Evolutionary conservation across 37 sponge, comb jelly and placozoan species (phyloP), one percentile per base, ranked within the genome.

Genomic region (Oscarella lobularis): DNA sequence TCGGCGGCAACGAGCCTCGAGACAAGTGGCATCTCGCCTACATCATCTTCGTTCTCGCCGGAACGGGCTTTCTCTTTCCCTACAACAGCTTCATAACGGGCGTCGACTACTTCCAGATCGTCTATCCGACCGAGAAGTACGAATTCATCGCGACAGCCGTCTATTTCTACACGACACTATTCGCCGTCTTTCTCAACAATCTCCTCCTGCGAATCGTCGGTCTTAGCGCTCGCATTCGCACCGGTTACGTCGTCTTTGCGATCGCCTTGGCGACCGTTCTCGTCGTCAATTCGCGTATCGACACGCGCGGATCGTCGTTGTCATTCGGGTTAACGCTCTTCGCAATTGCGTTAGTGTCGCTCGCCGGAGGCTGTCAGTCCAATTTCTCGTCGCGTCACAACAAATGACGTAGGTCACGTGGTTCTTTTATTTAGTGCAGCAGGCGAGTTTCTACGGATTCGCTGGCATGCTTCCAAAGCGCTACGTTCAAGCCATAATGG

Each of bases 391-490:
- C 27, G 1, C 29, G 27, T 48, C 41, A 1, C 30, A 38, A n/a
- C 41, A 34, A 75, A 36, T 38, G 39, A 38, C n/a, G 39, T 75
- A 37, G 5, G 38, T 2, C 29, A 14, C 48, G 29, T 29, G 29
- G 39, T 70, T 76, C 31, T 36, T 35, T 65, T 80, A 67, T 38
- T 27, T 74, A 81, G 88, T 87, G 29, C 94, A 93, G 67, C 90
- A 93, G 84, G 84, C 90, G 4, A 89, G 87, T 65, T 89, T 83
- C 69, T 93, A 93, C 80, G 94, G 94, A 2, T 79, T 89, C 27
- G 75, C 90, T 0, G 89, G 90, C 3, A 89, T 93, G 87, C 78
- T 93, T 0, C 90, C 94, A 0, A 66, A 48, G 33, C 72, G 55
- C 75, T 89, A 89, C 79, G 72, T 85, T 35, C 87, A 89, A 54